Percentiles rank a stretch among this genome's conserved stretches.
phyloP scores from a whole-genome alignment of 2,113 vertebrate species.

The Leucopsar rothschildi region DNA sequence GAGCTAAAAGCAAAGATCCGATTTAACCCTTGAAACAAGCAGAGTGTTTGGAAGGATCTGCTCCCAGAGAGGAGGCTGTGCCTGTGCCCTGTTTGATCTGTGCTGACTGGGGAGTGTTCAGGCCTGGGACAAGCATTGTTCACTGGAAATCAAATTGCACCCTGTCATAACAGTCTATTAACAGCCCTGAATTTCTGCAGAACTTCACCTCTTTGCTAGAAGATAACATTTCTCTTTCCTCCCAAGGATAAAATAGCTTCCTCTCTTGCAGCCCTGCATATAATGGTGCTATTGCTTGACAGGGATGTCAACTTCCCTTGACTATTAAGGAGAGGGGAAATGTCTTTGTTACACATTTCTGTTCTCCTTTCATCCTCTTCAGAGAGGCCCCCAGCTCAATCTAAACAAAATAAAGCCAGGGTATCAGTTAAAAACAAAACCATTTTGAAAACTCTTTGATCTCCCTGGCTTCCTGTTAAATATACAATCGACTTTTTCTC shows the following conservation, averaged over 20 bases:
- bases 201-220: neutral
- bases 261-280: conserved; percentile 27
- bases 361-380: conserved; percentile 55
- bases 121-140: neutral
- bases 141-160: conserved; percentile 4
- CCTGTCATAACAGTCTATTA: conserved; percentile 47
- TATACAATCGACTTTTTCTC: conserved; percentile 4
- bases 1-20: neutral
- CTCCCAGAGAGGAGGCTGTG: neutral
- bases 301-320: conserved; percentile 62
- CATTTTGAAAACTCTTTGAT: conserved; percentile 46
- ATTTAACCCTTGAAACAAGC: conserved; percentile 9
- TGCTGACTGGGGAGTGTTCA: neutral
- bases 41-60: neutral
- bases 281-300: conserved; percentile 41
- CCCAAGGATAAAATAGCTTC: conserved; percentile 59
- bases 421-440: conserved; percentile 60
- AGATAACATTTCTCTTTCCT: conserved; percentile 64
- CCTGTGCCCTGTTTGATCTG: neutral
- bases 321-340: conserved; percentile 66
- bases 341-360: conserved; percentile 55
- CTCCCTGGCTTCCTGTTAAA: conserved; percentile 59
- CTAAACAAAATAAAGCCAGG: conserved; percentile 61
- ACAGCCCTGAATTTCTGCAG: conserved; percentile 45
- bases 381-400: conserved; percentile 38